phyloP scores from a whole-genome alignment of 1,140 invertebrate species.

The Caenorhabditis inopinata region DNA sequence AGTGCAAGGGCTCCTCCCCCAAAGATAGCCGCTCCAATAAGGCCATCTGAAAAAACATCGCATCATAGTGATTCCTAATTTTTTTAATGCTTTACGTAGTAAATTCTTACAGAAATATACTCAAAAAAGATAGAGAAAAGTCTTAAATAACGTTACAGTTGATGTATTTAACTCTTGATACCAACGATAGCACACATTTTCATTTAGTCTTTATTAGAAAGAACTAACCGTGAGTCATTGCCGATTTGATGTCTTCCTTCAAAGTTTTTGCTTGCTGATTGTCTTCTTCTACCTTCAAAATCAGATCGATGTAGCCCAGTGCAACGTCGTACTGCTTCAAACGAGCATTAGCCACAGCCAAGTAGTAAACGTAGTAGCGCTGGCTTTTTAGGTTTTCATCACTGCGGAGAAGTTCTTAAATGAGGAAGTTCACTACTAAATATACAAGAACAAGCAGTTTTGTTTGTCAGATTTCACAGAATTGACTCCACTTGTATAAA shows the following conservation, averaged over 20 bases:
- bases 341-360: slow-evolving; percentile 87
- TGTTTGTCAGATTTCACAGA: no score
- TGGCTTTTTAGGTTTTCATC: slow-evolving; percentile 75
- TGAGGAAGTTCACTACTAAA: slow-evolving; percentile 68
- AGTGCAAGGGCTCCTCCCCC: slow-evolving; percentile 78
- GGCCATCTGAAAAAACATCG: slow-evolving; percentile 72
- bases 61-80: slow-evolving; percentile 36
- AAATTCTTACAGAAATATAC: no score
- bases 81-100: no score
- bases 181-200: not conserved
- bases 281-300: slow-evolving; percentile 83
- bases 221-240: slow-evolving; percentile 78
- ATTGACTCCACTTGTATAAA: no score
- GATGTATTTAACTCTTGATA: no score
- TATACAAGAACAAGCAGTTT: not conserved
- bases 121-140: no score
- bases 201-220: not conserved
- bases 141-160: no score
- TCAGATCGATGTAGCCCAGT: slow-evolving; percentile 78
- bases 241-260: slow-evolving; percentile 79
- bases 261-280: slow-evolving; percentile 83
- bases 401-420: slow-evolving; percentile 75
- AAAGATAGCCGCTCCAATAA: slow-evolving; percentile 82
- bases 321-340: slow-evolving; percentile 84
- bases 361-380: slow-evolving; percentile 89